phyloP scores from a whole-genome alignment of 1,140 invertebrate species.

The Formica selysi region DNA sequence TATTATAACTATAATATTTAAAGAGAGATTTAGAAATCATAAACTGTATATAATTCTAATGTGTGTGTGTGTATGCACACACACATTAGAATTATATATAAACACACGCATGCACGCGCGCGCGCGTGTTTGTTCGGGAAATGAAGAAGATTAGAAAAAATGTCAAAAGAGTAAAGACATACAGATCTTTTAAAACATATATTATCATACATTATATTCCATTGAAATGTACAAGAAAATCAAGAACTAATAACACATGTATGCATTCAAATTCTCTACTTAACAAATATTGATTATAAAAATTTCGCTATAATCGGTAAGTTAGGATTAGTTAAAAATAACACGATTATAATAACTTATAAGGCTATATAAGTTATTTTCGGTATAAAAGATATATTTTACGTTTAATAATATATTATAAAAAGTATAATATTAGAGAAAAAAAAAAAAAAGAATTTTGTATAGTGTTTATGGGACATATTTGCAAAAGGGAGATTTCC shows the following conservation, averaged over 20 bases:
- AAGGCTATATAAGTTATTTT: slow-evolving; percentile 32
- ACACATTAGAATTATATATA: no score
- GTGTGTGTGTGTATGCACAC: no score
- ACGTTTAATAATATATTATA: slow-evolving; percentile 44
- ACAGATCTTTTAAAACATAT: slow-evolving; percentile 9
- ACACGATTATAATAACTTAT: slow-evolving; percentile 46
- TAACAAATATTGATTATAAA: slow-evolving; percentile 58
- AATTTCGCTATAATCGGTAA: slow-evolving; percentile 30
- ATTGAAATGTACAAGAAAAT: slow-evolving; percentile 19
- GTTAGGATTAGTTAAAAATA: slow-evolving; percentile 50
- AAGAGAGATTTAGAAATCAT: slow-evolving; percentile 14
- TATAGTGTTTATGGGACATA: slow-evolving; percentile 17
- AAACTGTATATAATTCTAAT: background rate
- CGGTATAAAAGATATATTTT: slow-evolving; percentile 49
- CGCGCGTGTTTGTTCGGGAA: no score
- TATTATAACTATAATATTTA: slow-evolving; percentile 18
- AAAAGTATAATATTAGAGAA: slow-evolving; percentile 26
- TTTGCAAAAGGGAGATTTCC: slow-evolving; percentile 26
- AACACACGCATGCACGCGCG: no score
- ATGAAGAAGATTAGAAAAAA: background rate
- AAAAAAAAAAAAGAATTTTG: slow-evolving; percentile 31
- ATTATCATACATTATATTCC: slow-evolving; percentile 21
- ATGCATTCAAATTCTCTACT: slow-evolving; percentile 46
- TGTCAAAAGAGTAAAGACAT: background rate
- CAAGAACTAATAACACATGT: slow-evolving; percentile 19